These are phyloP conservation scores for Nyctereutes procyonoides DNA, from an alignment of 2,113 vertebrate genomes.

Conservation along the genomic window DNA sequence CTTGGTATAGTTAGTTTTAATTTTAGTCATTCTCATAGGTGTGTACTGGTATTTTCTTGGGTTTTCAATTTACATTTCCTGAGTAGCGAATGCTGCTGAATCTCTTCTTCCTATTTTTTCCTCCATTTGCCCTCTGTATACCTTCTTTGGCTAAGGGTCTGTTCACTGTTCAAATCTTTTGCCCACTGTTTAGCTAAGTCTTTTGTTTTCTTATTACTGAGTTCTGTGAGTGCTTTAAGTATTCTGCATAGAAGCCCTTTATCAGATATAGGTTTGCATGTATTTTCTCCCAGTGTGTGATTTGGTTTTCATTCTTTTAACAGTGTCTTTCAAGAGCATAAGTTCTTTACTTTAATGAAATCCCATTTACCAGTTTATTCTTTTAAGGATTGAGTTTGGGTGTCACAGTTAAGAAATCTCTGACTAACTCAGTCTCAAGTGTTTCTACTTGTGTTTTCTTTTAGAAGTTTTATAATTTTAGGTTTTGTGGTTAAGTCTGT, in stretches of 20 bases:
- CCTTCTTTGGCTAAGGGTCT: background rate
- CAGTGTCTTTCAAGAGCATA: background rate
- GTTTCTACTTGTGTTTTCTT: background rate
- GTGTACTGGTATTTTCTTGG: background rate
- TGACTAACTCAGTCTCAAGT: background rate
- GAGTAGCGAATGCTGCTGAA: background rate
- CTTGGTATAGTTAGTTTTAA: background rate
- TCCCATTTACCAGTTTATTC: background rate
- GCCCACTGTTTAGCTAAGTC: background rate
- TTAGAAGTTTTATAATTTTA: background rate
- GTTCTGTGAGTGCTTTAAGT: background rate
- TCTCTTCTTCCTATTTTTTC: background rate
- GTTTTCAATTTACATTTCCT: background rate
- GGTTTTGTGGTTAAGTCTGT: background rate
- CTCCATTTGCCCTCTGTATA: background rate
- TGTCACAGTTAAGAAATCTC: background rate
- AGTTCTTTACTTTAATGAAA: constrained; percentile 39
- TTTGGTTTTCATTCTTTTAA: constrained; percentile 9
- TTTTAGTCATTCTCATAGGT: background rate
- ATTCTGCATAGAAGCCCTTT: background rate
- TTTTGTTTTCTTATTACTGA: background rate
- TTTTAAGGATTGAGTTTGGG: background rate
- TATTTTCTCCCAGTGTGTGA: background rate
- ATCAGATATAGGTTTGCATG: background rate
- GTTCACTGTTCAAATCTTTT: background rate